Percentiles rank a stretch among this genome's conserved stretches.
phyloP scores from a whole-genome alignment of 2,113 vertebrate genomes.

The Mandrillus leucophaeus region DNA sequence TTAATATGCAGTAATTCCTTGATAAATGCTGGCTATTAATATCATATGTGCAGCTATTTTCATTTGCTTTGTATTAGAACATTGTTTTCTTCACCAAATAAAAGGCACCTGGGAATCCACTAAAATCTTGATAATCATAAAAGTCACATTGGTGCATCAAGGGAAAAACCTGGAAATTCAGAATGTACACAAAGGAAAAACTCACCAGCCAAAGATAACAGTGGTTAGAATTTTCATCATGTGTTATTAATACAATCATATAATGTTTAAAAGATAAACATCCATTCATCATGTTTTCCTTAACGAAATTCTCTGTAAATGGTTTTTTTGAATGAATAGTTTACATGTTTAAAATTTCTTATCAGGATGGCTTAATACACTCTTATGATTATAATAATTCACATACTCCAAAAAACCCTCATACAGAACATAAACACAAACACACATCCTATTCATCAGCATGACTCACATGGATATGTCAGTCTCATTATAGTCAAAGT shows the following conservation, averaged over 20 bases:
- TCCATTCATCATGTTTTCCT: constrained; percentile 47
- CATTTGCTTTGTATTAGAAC: neutral
- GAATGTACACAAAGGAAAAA: constrained; percentile 3
- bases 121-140: constrained; percentile 24
- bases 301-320: constrained; percentile 42
- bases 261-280: constrained; percentile 60
- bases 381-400: constrained; percentile 35
- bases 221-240: constrained; percentile 48
- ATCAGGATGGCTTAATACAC: constrained; percentile 48
- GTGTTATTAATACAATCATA: constrained; percentile 39
- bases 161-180: neutral
- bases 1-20: neutral
- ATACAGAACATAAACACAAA: constrained; percentile 1
- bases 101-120: neutral
- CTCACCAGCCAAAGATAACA: constrained; percentile 1
- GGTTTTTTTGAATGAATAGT: constrained; percentile 38
- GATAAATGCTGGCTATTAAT: neutral
- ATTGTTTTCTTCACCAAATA: neutral
- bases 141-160: neutral
- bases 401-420: neutral
- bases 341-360: constrained; percentile 54
- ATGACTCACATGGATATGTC: constrained; percentile 6
- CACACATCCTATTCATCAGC: neutral
- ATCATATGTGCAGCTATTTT: neutral
- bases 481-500: neutral